These are phyloP conservation scores for Lipotes vexillifer DNA, from an alignment of 2,113 vertebrate species.

Conservation along the genomic window DNA sequence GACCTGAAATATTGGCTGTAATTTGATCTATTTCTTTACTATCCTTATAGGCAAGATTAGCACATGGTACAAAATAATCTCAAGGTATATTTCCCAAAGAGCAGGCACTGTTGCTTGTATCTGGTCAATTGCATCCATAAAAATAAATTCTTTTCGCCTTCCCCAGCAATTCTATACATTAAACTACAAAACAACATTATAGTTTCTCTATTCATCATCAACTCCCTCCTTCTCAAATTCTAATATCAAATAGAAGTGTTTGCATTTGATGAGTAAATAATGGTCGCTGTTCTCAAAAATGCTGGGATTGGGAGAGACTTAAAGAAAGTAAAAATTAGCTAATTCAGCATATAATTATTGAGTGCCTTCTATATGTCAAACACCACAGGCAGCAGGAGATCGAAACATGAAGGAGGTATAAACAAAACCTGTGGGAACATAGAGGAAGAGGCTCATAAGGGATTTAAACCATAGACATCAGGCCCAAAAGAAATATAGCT, in stretches of 20 bases:
- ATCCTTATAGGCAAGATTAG: neutral
- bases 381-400: neutral
- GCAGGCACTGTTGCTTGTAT: neutral
- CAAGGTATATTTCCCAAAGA: neutral
- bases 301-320: neutral
- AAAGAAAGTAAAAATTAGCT: neutral
- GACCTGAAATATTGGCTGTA: constrained; percentile 43
- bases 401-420: neutral
- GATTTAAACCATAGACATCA: neutral
- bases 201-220: neutral
- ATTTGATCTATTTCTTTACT: constrained; percentile 44
- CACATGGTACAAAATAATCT: neutral
- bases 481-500: neutral
- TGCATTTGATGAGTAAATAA: neutral
- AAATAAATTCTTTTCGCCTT: neutral
- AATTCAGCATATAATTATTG: neutral
- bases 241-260: neutral
- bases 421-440: neutral
- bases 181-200: neutral
- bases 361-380: neutral
- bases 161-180: neutral
- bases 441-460: neutral
- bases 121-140: neutral
- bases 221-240: neutral
- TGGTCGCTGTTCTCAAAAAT: neutral